These are phyloP conservation scores for Grallaria varia DNA, from an alignment of 2,113 vertebrate genomes.

Conservation along the genomic window DNA sequence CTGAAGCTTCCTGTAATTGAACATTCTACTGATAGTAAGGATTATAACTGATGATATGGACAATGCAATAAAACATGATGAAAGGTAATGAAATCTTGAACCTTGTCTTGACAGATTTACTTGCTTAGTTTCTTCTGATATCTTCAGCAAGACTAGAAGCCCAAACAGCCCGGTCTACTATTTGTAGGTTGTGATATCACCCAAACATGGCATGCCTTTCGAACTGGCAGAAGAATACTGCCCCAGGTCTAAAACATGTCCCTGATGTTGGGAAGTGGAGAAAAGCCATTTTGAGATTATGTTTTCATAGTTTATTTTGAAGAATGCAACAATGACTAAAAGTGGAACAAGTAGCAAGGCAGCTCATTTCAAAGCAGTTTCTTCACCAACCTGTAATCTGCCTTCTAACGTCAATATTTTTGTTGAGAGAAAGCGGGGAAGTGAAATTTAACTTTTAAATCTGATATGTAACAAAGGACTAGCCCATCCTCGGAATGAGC, in stretches of 20 bases:
- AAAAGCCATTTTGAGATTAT: background rate
- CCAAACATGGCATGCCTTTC: background rate
- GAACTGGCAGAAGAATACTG: background rate
- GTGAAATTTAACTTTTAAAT: constrained; percentile 36
- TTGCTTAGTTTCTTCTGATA: background rate
- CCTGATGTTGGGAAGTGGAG: background rate
- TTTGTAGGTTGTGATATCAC: background rate
- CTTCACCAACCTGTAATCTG: background rate
- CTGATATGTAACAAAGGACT: constrained; percentile 15
- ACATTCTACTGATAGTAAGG: background rate
- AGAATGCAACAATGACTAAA: background rate
- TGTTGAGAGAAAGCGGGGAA: constrained; percentile 26
- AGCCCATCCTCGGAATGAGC: background rate
- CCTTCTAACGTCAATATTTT: background rate
- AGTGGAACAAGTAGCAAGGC: background rate
- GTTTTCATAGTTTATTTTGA: background rate
- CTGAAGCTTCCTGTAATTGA: background rate
- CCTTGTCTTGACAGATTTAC: background rate
- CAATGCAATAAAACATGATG: constrained; percentile 13
- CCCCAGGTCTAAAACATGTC: background rate
- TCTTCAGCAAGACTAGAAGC: background rate
- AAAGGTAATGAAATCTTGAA: background rate
- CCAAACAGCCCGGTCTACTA: background rate
- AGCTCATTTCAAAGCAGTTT: constrained; percentile 35
- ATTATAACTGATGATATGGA: background rate